A percentile compares a stretch with the other conserved stretches of the same genome.
Evolutionary conservation across 2,797 vertebrate genomes (phyloP).

Genomic region (Paratrypauchen microcephalus): DNA sequence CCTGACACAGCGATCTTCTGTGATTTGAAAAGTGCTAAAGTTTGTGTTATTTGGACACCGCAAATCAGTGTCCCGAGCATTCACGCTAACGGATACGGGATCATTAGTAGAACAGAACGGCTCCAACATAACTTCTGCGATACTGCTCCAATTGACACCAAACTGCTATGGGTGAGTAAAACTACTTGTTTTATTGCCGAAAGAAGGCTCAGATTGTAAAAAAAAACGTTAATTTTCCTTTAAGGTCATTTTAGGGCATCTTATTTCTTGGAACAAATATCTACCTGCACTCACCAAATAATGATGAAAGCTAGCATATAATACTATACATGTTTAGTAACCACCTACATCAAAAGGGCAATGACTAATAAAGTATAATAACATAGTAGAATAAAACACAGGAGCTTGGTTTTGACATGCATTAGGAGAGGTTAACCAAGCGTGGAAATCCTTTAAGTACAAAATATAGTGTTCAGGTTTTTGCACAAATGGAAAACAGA

Average conservation of each 20-base stretch:
- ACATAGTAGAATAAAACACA: constrained; percentile 17
- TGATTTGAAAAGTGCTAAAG: too few relatives aligned
- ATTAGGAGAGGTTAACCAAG: constrained; percentile 34
- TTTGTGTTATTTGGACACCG: too few relatives aligned
- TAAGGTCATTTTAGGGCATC: constrained; percentile 12
- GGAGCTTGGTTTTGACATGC: constrained; percentile 17
- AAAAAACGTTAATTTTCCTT: too few relatives aligned
- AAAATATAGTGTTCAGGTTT: constrained; percentile 21
- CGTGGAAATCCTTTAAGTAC: constrained; percentile 17
- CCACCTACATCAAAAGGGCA: constrained; percentile 11
- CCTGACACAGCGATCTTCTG: too few relatives aligned
- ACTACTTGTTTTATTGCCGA: too few relatives aligned
- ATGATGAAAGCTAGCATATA: not conserved
- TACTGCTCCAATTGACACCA: too few relatives aligned
- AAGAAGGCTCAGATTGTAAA: too few relatives aligned
- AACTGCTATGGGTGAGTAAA: too few relatives aligned
- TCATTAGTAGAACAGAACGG: too few relatives aligned
- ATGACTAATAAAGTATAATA: constrained; percentile 26
- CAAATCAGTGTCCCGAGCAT: too few relatives aligned
- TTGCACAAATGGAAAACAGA: constrained; percentile 12
- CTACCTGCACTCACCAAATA: not conserved
- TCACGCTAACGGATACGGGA: too few relatives aligned
- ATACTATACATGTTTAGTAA: constrained; percentile 8
- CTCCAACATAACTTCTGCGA: too few relatives aligned
- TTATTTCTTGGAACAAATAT: constrained; percentile 28